A percentile compares a stretch with the other conserved stretches of the same genome.
Conservation (phyloP, 2,888 invertebrate genomes). For the Neoscelio sp. region DNA sequence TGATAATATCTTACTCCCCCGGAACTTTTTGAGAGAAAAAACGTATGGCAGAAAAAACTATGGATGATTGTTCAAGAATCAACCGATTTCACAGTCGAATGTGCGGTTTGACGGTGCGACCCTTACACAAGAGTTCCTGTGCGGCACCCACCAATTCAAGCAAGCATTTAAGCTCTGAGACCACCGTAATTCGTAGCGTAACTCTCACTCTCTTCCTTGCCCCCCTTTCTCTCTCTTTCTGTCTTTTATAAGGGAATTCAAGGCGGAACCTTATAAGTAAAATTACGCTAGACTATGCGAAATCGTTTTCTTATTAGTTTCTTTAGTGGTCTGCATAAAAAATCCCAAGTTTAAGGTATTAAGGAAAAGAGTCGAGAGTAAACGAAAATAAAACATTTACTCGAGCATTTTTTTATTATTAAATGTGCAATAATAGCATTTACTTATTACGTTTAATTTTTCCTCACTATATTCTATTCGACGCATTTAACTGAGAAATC, state of each 20-base stretch:
- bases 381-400: too few relatives aligned
- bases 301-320: conserved; percentile 15
- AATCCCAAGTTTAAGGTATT: too few relatives aligned
- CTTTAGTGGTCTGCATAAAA: conserved; percentile 7
- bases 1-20: too few relatives aligned
- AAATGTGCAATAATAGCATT: too few relatives aligned
- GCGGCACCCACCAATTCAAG: conserved; percentile 38
- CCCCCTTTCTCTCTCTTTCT: too few relatives aligned
- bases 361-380: too few relatives aligned
- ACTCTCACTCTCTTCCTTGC: conserved; percentile 4
- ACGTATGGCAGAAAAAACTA: too few relatives aligned
- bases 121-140: conserved; percentile 39
- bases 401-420: too few relatives aligned
- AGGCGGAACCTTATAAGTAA: conserved; percentile 25
- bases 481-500: too few relatives aligned
- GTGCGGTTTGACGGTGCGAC: conserved; percentile 49
- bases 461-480: too few relatives aligned
- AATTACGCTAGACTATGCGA: conserved; percentile 23
- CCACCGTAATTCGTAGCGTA: conserved; percentile 31
- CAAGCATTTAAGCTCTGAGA: conserved; percentile 47
- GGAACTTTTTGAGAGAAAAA: too few relatives aligned
- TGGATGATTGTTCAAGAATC: conserved; percentile 15
- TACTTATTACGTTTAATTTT: too few relatives aligned
- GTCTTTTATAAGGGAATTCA: conserved; percentile 34
- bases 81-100: conserved; percentile 45